A percentile compares a stretch with the other conserved stretches of the same genome.
These are phyloP conservation scores for Catalaphyllia jardinei DNA, from an alignment of 64 coral and sea anemone genomes.

Conservation along the genomic window DNA sequence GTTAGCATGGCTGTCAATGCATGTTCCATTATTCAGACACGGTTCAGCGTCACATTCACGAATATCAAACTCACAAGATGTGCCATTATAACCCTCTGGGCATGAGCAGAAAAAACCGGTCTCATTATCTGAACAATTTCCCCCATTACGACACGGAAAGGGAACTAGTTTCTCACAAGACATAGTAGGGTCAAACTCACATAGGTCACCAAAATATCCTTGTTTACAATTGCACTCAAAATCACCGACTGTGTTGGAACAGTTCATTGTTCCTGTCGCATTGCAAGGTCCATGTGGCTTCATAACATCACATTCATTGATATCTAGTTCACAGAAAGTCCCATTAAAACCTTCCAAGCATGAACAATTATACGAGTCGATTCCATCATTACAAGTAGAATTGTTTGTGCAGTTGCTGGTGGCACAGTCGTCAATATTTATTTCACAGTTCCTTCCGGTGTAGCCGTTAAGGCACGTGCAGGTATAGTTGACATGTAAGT, in stretches of 20 bases:
- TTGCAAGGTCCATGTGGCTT: conserved; percentile 28
- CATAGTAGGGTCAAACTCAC: conserved; percentile 63
- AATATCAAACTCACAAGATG: conserved; percentile 71
- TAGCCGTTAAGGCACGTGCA: conserved; percentile 76
- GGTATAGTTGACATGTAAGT: conserved; percentile 76
- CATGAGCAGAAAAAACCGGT: conserved; percentile 79
- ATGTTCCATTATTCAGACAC: conserved; percentile 76
- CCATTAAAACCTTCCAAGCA: conserved; percentile 79
- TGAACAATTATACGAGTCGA: conserved; percentile 73
- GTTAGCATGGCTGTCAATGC: conserved; percentile 71
- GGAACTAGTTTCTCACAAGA: conserved; percentile 48
- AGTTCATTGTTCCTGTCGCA: conserved; percentile 37
- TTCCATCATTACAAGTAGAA: conserved; percentile 70
- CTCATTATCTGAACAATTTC: conserved; percentile 71
- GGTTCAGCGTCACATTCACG: conserved; percentile 51
- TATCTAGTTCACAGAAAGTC: conserved; percentile 71
- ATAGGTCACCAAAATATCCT: conserved; percentile 69
- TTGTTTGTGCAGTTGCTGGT: conserved; percentile 74
- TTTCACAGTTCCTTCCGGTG: conserved; percentile 68
- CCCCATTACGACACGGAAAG: conserved; percentile 62
- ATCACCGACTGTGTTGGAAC: conserved; percentile 63
- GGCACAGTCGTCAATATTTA: conserved; percentile 79
- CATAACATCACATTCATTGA: conserved; percentile 58
- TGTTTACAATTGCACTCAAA: conserved; percentile 65
- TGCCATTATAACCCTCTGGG: conserved; percentile 58